Evolutionary conservation across 2,888 invertebrate species (phyloP).

Genomic region (Drosophila neutralis): DNA sequence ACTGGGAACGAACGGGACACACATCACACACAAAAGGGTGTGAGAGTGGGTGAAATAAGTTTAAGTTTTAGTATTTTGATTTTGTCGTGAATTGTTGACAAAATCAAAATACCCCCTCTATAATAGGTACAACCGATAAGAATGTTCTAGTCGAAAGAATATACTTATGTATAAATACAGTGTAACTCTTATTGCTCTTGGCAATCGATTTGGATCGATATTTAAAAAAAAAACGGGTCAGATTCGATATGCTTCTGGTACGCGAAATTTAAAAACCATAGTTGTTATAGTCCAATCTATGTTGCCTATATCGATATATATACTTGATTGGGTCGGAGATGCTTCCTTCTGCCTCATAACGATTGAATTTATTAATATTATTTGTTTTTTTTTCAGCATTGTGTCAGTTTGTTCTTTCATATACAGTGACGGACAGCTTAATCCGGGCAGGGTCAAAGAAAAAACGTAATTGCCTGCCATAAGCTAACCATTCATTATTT

Average conservation of each 20-base stretch:
- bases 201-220: neutral
- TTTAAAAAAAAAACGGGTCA: neutral
- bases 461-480: too few species aligned
- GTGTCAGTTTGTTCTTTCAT: neutral
- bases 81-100: neutral
- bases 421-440: too few species aligned
- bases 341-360: neutral
- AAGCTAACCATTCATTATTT: too few species aligned
- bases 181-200: neutral
- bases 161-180: neutral
- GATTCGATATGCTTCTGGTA: too few species aligned
- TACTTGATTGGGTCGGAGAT: neutral
- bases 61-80: neutral
- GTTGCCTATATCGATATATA: too few species aligned
- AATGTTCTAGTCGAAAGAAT: neutral
- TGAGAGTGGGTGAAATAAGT: neutral
- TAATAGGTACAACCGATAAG: too few species aligned
- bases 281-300: too few species aligned
- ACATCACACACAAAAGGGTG: neutral
- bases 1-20: neutral
- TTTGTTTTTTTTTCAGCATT: neutral
- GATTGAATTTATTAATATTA: neutral
- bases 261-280: too few species aligned
- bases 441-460: too few species aligned
- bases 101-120: neutral